phyloP scores from a whole-genome alignment of 2,888 invertebrate genomes.

The Embidobia sp. region DNA sequence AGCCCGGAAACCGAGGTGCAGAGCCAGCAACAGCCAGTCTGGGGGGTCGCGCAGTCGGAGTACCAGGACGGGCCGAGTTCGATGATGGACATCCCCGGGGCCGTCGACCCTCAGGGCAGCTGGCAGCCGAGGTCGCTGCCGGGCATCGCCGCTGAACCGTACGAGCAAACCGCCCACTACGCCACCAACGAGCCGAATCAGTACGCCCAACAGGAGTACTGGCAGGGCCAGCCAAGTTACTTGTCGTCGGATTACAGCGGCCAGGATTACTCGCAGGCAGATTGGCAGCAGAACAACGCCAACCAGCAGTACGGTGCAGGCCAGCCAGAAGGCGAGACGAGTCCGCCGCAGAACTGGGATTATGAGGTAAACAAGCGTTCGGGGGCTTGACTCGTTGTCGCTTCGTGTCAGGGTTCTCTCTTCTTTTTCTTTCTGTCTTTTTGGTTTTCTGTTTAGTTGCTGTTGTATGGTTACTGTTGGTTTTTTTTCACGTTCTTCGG shows the following conservation, averaged over 20 bases:
- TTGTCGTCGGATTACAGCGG: slow-evolving; percentile 72
- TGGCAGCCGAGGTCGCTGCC: slow-evolving; percentile 77
- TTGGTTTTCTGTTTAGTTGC: no score
- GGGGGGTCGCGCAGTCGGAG: slow-evolving; percentile 68
- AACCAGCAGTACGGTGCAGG: slow-evolving; percentile 69
- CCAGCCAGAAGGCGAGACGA: slow-evolving; percentile 73
- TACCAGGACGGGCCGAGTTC: slow-evolving; percentile 72
- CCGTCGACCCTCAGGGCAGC: slow-evolving; percentile 69
- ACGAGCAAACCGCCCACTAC: slow-evolving; percentile 69
- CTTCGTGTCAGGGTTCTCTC: slow-evolving; percentile 31
- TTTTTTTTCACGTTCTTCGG: no score
- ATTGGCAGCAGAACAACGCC: slow-evolving; percentile 72
- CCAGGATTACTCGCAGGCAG: slow-evolving; percentile 69
- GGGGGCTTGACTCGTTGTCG: slow-evolving; percentile 17
- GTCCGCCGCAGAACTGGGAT: slow-evolving; percentile 78
- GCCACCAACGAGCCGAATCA: slow-evolving; percentile 68
- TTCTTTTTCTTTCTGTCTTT: slow-evolving; percentile 10
- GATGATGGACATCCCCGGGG: slow-evolving; percentile 70
- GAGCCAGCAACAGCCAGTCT: slow-evolving; percentile 70
- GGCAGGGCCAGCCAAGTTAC: slow-evolving; percentile 64
- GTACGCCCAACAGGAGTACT: slow-evolving; percentile 71
- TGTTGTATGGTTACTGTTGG: no score
- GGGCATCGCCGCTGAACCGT: slow-evolving; percentile 71
- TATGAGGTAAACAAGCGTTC: slow-evolving; percentile 77
- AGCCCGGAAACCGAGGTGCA: slow-evolving; percentile 69